Base-by-base conservation (phyloP, 2,113 vertebrate species). In the Gavia stellata region DNA sequence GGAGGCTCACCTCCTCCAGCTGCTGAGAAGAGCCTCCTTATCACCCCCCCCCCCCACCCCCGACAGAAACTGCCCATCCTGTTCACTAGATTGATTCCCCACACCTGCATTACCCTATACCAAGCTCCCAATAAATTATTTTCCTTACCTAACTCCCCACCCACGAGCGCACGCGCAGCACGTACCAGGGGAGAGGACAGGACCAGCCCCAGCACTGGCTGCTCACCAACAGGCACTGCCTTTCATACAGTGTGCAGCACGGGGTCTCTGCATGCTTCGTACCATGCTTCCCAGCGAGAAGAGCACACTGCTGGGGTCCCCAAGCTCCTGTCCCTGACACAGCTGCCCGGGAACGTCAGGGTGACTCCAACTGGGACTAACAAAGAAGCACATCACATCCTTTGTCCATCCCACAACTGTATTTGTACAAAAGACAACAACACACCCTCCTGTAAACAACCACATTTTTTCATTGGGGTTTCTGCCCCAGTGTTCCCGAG, bases 131-230 rank as follows among this genome's bases (percentile, higher is more conserved):
- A 17, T 14, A 66, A 38, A 4, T 56, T 34, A 4, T 23, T 66
- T 18, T 66, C 28, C n/a, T 28, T 23, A 14, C 23, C 3, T 5
- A 58, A 17, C 8, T 40, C 44, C 17, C n/a, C n/a, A 16, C 10
- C 7, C 38, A 38, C 1, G 1, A 20, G 25, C 3, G 2, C 6
- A 1, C 3, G 9, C 7, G 25, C 38, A 18, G 47, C 1, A 1
- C 6, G 1, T 17, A 52, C 31, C 50, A 24, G 38, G 16, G 1
- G 2, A 24, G 50, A 45, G 50, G 23, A 50, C 24, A 12, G 53
- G 44, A 42, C 24, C 53, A 59, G 65, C 44, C 29, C 42, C 44
- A 23, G 53, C n/a, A 7, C 17, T 3, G 20, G 29, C 31, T 56
- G 63, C 42, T 68, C 52, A 20, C 5, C 21, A 33, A 3, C 12